A percentile compares a stretch with the other conserved stretches of the same genome.
Conservation (phyloP, 2,113 vertebrate genomes). For the Promerops cafer region DNA sequence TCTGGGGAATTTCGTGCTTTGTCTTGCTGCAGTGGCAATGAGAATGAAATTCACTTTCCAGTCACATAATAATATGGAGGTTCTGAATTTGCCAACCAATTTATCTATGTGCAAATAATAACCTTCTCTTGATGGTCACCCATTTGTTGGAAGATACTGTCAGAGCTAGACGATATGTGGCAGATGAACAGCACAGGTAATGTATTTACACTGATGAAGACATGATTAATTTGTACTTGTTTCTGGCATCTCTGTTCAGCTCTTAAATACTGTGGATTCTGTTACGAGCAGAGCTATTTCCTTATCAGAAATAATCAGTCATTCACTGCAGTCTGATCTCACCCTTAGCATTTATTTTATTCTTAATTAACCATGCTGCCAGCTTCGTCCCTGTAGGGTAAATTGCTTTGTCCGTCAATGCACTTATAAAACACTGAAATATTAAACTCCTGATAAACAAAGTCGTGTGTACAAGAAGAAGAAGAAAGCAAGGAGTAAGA, state of each 20-base stretch:
- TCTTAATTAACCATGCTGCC: constrained; percentile 45
- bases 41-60: neutral
- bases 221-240: neutral
- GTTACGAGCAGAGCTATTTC: neutral
- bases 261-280: neutral
- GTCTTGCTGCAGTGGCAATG: neutral
- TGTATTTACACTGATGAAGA: neutral
- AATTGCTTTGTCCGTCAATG: neutral
- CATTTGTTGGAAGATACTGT: neutral
- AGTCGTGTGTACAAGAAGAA: neutral
- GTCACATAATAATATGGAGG: neutral
- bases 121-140: neutral
- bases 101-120: neutral
- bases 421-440: neutral
- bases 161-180: neutral
- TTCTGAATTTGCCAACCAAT: neutral
- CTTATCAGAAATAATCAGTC: constrained; percentile 23
- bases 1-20: neutral
- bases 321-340: constrained; percentile 23
- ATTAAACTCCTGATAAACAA: neutral
- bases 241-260: neutral
- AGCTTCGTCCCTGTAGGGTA: neutral
- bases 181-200: neutral
- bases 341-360: constrained; percentile 10
- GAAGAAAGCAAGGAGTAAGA: neutral